Evolutionary conservation across 2,888 invertebrate species (phyloP), one percentile per base, ranked within the genome.

Genomic region (Drosophila paracracens): DNA sequence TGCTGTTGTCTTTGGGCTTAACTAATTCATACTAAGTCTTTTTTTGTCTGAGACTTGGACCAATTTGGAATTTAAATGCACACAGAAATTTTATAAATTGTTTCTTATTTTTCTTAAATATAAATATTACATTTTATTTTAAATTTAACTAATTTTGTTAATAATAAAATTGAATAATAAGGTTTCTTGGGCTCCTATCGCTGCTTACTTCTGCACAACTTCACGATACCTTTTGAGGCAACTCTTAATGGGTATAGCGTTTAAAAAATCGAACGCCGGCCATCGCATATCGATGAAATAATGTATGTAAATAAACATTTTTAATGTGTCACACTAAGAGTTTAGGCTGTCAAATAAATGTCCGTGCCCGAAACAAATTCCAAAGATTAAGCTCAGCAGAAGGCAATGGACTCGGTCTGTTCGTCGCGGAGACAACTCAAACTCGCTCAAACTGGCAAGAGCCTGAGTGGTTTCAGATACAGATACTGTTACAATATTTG

Each of bases 331-430:
- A 81, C 81, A 79, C 77, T 81, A 76, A 67, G 78, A 89, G 81
- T 79, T 84, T 72, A 29, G 68, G 65, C 64, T 91, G 91, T 90
- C 83, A 83, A 76, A 90, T 88, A 83, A 89, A 90, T 87, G 75
- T 65, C 54, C 57, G 58, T 63, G 70, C 38, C 70, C 67, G 31
- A 70, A 75, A 75, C 74, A 58, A 81, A 81, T 74, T 75, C 75
- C 69, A 59, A 63, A 72, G 89, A 87, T 89, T 81, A 65, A 74
- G 84, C 81, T 74, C 76, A 36, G 52, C 62, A 53, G 16, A 70
- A 61, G 60, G 52, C 74, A 73, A 59, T 40, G 59, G 63, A 57
- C 65, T 67, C 60, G 52, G 75, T 33, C 33, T 40, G 54, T 35
- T 43, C 56, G 38, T 62, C 57, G 56, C 52, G 13, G 13, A 4